Percentiles rank a stretch among this genome's conserved stretches.
phyloP scores from a whole-genome alignment of 2,113 vertebrate genomes.

The Phalacrocorax aristotelis region DNA sequence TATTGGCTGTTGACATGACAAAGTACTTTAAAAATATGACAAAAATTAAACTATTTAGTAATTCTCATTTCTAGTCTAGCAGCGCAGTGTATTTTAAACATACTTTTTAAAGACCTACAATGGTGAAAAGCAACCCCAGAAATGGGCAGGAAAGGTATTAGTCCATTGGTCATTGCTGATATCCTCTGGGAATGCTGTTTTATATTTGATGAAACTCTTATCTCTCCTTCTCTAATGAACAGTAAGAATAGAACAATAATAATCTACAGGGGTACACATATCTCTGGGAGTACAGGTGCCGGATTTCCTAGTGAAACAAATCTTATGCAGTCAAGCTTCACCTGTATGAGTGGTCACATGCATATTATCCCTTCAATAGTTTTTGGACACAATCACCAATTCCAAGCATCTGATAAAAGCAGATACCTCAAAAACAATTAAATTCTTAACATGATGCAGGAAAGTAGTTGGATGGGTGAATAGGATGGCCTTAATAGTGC shows the following conservation, averaged over 20 bases:
- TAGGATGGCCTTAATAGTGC: neutral
- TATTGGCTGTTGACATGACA: constrained; percentile 37
- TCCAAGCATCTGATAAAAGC: neutral
- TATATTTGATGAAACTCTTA: neutral
- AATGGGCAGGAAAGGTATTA: neutral
- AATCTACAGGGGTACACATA: neutral
- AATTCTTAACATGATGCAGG: neutral
- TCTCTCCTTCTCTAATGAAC: neutral
- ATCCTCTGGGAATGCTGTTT: neutral
- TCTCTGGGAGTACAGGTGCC: neutral
- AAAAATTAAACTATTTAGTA: constrained; percentile 66
- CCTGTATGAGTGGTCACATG: neutral
- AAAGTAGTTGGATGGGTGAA: neutral
- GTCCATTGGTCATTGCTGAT: neutral
- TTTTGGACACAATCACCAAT: neutral
- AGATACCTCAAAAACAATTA: neutral
- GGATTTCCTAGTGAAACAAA: neutral
- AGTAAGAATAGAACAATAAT: neutral
- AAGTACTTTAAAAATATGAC: constrained; percentile 66
- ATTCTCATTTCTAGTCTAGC: constrained; percentile 56
- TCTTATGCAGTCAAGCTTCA: neutral
- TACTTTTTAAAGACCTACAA: constrained; percentile 34
- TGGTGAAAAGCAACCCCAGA: constrained; percentile 25
- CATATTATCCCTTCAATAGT: neutral
- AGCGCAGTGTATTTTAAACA: constrained; percentile 40